Conservation (phyloP, 2,113 vertebrate species). For the Triplophysa dalaica region DNA sequence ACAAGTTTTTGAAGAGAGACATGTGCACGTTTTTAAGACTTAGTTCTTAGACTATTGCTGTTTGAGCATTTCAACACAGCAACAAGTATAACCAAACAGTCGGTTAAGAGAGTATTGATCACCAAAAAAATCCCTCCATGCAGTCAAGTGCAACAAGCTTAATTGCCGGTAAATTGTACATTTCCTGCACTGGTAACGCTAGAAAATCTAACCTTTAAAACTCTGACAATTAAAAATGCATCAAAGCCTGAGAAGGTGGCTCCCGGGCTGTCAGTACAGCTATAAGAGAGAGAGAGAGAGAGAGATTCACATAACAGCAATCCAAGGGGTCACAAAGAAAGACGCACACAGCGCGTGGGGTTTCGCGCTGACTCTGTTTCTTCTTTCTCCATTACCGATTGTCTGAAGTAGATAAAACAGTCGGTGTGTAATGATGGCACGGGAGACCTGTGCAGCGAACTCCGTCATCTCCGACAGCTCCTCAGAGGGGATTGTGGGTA, state of each 20-base stretch:
- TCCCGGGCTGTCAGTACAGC: neutral
- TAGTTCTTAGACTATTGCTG: too few relatives aligned
- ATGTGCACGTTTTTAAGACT: too few relatives aligned
- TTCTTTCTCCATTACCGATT: constrained; percentile 43
- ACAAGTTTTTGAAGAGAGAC: too few relatives aligned
- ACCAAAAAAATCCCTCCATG: constrained; percentile 51
- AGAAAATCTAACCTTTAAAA: constrained; percentile 57
- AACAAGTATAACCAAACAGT: too few relatives aligned
- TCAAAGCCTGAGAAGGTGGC: constrained; percentile 41
- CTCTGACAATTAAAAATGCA: constrained; percentile 55
- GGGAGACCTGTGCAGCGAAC: constrained; percentile 27
- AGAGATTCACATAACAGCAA: neutral
- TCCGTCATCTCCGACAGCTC: constrained; percentile 24
- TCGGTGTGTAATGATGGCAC: constrained; percentile 33
- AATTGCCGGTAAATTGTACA: constrained; percentile 52
- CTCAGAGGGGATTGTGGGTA: constrained; percentile 30
- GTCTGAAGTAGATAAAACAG: constrained; percentile 50
- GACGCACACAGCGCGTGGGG: neutral
- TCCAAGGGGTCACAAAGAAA: neutral
- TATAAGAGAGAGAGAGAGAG: constrained; percentile 11
- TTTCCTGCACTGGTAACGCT: constrained; percentile 40
- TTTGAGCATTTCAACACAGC: too few relatives aligned
- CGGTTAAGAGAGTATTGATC: too few relatives aligned
- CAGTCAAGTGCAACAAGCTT: constrained; percentile 37
- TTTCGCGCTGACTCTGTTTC: constrained; percentile 10